phyloP scores from a whole-genome alignment of 2,113 vertebrate genomes.

The Rhombomys opimus region DNA sequence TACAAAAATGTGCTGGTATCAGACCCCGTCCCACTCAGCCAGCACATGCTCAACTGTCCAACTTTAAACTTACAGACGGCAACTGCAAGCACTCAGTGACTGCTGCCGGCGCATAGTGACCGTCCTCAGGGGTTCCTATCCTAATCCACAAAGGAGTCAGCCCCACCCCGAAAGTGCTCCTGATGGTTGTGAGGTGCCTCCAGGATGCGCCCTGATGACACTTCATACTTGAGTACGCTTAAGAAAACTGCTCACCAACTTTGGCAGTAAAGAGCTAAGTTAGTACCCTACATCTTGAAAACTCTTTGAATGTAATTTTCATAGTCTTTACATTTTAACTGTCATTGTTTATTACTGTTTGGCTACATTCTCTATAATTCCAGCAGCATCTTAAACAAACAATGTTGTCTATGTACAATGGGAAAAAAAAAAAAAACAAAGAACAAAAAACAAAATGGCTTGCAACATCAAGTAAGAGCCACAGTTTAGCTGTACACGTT shows the following conservation, averaged over 20 bases:
- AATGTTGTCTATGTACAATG: slow-evolving; percentile 91
- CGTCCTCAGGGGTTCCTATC: background rate
- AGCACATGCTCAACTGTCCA: background rate
- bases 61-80: slow-evolving; percentile 31
- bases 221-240: slow-evolving; percentile 61
- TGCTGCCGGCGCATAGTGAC: background rate
- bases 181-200: background rate
- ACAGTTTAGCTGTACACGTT: slow-evolving; percentile 90
- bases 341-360: slow-evolving; percentile 91
- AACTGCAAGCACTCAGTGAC: slow-evolving; percentile 24
- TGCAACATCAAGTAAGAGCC: slow-evolving; percentile 90
- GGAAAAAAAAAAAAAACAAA: slow-evolving; percentile 70
- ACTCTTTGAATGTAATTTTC: slow-evolving; percentile 71
- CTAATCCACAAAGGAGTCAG: slow-evolving; percentile 24
- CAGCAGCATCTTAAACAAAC: slow-evolving; percentile 93
- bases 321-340: slow-evolving; percentile 88
- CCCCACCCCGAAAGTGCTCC: background rate
- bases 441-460: slow-evolving; percentile 86
- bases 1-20: background rate
- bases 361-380: slow-evolving; percentile 93
- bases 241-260: slow-evolving; percentile 59
- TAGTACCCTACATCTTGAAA: slow-evolving; percentile 61
- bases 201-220: slow-evolving; percentile 48
- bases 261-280: slow-evolving; percentile 58
- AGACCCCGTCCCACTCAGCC: background rate